Conservation (phyloP, 2,797 vertebrate species). For the Prionace glauca region DNA sequence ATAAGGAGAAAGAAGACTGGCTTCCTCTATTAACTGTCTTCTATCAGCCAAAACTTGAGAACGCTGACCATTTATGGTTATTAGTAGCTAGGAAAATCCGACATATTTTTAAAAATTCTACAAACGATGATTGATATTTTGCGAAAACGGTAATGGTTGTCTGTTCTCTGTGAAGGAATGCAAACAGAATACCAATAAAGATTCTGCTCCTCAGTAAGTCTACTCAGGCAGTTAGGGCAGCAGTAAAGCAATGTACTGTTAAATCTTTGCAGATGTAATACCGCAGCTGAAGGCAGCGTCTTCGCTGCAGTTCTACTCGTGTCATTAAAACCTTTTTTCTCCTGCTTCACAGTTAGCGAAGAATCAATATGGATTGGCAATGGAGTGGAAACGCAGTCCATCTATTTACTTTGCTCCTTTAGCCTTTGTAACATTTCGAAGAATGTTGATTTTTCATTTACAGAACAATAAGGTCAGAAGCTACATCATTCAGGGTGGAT, state of each 20-base stretch:
- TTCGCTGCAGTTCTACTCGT: neutral
- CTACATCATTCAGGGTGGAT: neutral
- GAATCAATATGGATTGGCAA: neutral
- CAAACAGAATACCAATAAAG: slow-evolving; percentile 15
- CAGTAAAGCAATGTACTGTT: slow-evolving; percentile 11
- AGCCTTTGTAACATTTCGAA: neutral
- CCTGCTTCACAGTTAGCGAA: neutral
- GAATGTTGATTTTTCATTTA: slow-evolving; percentile 21
- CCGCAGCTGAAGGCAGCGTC: neutral
- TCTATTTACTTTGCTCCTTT: neutral
- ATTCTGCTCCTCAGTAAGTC: neutral
- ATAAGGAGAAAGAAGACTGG: too few relatives aligned
- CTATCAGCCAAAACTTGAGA: neutral
- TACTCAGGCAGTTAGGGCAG: neutral
- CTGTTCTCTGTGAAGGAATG: neutral
- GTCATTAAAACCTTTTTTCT: neutral
- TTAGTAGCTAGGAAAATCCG: neutral
- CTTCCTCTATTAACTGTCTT: neutral
- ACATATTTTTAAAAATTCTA: neutral
- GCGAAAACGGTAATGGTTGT: neutral
- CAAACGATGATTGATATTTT: neutral
- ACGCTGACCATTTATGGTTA: neutral
- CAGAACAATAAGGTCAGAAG: neutral
- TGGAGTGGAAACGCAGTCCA: neutral
- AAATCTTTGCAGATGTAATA: slow-evolving; percentile 15